These are phyloP conservation scores for Suncus etruscus DNA, from an alignment of 2,113 vertebrate genomes.

Conservation along the genomic window DNA sequence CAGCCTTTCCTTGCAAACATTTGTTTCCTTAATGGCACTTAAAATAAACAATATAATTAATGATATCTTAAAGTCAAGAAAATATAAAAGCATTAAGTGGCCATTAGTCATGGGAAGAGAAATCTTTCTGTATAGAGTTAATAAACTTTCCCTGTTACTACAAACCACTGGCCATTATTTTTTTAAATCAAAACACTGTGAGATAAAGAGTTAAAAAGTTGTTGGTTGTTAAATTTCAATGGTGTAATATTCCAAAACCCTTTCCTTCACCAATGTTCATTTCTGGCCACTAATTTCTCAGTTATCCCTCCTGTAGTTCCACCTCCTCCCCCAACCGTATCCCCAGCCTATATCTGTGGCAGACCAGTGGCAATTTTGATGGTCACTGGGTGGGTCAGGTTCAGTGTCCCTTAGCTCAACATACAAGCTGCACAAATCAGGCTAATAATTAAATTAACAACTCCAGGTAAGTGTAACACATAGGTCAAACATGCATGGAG, in stretches of 20 bases:
- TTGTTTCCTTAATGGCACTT: constrained; percentile 16
- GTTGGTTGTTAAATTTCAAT: no score
- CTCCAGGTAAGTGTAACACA: neutral
- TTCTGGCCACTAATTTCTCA: no score
- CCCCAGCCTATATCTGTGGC: no score
- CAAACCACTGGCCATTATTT: neutral
- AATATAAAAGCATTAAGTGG: constrained; percentile 39
- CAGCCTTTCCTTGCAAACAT: neutral
- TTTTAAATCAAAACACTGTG: no score
- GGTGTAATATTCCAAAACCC: no score
- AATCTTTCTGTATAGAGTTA: neutral
- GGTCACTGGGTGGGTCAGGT: neutral
- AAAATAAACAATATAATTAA: neutral
- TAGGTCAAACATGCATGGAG: neutral
- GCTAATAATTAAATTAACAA: neutral
- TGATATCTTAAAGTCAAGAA: constrained; percentile 41
- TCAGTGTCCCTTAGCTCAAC: neutral
- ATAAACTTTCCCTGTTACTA: constrained; percentile 29
- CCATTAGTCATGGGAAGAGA: constrained; percentile 19
- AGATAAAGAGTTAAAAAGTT: no score
- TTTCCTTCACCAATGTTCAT: no score
- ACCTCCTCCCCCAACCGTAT: no score
- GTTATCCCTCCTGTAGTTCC: no score
- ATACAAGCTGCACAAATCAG: neutral
- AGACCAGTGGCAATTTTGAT: neutral